These are phyloP conservation scores for Creontiades dilutus DNA, from an alignment of 2,888 invertebrate genomes.

Conservation along the genomic window DNA sequence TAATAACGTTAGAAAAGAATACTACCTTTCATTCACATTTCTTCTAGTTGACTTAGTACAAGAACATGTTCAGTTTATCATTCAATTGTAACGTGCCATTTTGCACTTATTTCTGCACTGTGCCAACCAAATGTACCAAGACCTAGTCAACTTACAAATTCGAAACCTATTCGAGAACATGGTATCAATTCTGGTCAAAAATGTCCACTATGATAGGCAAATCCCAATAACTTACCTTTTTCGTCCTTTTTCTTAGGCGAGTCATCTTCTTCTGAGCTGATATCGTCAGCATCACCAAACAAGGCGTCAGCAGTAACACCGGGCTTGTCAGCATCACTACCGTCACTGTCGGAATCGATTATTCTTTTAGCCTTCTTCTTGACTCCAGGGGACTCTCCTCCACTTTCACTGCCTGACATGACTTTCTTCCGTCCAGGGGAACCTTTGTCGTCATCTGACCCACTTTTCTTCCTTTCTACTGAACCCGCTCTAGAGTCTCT, in stretches of 20 bases:
- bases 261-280: slow-evolving; percentile 87
- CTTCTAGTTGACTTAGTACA: too few species aligned
- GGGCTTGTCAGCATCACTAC: slow-evolving; percentile 76
- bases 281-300: slow-evolving; percentile 96
- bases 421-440: slow-evolving; percentile 68
- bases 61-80: too few species aligned
- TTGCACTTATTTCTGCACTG: too few species aligned
- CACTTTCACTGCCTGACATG: slow-evolving; percentile 76
- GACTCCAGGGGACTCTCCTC: slow-evolving; percentile 77
- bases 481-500: slow-evolving; percentile 76
- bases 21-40: too few species aligned
- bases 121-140: too few species aligned
- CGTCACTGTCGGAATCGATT: slow-evolving; percentile 84
- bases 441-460: not conserved
- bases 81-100: too few species aligned
- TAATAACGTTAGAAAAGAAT: too few species aligned
- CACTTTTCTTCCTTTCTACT: slow-evolving; percentile 57
- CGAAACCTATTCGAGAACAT: too few species aligned
- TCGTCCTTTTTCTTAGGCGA: slow-evolving; percentile 69
- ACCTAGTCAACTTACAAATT: too few species aligned
- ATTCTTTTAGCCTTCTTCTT: slow-evolving; percentile 79
- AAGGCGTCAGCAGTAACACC: slow-evolving; percentile 85
- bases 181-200: too few species aligned
- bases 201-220: too few species aligned
- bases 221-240: not conserved